Conservation (phyloP, 2,113 vertebrate species). For the Pampusana beccarii region DNA sequence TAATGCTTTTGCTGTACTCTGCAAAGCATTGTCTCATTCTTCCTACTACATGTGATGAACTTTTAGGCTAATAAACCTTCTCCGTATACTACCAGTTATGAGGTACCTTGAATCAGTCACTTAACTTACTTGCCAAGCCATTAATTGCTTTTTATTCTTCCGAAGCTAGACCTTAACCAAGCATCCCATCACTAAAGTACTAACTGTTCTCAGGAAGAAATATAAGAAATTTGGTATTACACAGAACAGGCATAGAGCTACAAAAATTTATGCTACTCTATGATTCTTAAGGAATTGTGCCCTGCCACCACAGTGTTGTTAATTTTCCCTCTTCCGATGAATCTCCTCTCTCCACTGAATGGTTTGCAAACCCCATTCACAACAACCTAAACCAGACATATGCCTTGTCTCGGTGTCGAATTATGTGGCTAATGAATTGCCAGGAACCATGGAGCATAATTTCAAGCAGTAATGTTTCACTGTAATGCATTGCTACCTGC, state of each 20-base stretch:
- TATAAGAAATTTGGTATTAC: background rate
- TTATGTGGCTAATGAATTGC: background rate
- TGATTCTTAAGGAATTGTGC: background rate
- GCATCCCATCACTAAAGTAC: background rate
- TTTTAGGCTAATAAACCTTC: background rate
- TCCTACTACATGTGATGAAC: fast-evolving
- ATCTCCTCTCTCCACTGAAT: background rate
- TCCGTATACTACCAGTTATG: background rate
- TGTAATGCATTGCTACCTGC: background rate
- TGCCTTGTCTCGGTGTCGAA: background rate
- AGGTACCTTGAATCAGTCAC: background rate
- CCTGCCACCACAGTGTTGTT: background rate
- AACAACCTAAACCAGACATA: background rate
- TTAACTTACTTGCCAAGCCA: background rate
- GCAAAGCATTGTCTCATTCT: background rate
- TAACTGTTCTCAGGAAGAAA: background rate
- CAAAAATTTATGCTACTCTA: background rate
- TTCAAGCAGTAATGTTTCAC: background rate
- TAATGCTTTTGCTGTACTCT: background rate
- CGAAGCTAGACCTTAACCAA: background rate
- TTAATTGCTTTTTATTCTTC: background rate
- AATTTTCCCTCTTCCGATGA: background rate
- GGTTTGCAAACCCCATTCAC: background rate
- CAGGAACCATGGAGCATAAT: background rate
- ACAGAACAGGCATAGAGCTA: background rate